These are phyloP conservation scores for Bubo scandiacus DNA, from an alignment of 2,113 vertebrate species.

Conservation along the genomic window DNA sequence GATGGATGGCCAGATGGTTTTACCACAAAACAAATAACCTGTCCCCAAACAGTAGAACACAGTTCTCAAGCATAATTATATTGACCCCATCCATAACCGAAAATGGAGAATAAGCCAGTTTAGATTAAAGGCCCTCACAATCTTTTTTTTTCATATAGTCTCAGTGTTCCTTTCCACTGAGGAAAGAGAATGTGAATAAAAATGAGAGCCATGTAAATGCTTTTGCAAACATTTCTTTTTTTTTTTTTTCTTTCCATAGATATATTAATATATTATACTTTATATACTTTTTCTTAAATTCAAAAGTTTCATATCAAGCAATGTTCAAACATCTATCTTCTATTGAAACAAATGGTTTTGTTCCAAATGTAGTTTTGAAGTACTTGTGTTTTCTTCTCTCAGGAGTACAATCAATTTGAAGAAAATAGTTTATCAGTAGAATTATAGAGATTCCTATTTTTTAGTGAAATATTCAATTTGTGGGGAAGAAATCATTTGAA, in stretches of 20 bases:
- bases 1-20: slow-evolving; percentile 44
- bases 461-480: neutral
- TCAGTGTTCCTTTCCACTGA: neutral
- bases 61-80: neutral
- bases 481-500: neutral
- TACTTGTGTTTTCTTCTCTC: neutral
- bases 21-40: neutral
- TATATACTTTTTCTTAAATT: neutral
- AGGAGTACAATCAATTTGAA: neutral
- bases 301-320: neutral
- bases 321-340: neutral
- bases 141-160: neutral
- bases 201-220: neutral
- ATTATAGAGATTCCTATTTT: neutral
- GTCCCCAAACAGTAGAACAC: neutral
- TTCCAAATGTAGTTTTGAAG: neutral
- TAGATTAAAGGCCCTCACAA: neutral
- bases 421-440: neutral
- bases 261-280: neutral
- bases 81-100: neutral
- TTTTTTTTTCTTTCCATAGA: rapidly evolving
- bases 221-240: neutral
- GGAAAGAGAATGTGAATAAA: neutral
- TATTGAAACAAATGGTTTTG: neutral
- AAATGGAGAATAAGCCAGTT: neutral